Base-by-base conservation (phyloP, 2,797 vertebrate species). In the Megaceryle alcyon region DNA sequence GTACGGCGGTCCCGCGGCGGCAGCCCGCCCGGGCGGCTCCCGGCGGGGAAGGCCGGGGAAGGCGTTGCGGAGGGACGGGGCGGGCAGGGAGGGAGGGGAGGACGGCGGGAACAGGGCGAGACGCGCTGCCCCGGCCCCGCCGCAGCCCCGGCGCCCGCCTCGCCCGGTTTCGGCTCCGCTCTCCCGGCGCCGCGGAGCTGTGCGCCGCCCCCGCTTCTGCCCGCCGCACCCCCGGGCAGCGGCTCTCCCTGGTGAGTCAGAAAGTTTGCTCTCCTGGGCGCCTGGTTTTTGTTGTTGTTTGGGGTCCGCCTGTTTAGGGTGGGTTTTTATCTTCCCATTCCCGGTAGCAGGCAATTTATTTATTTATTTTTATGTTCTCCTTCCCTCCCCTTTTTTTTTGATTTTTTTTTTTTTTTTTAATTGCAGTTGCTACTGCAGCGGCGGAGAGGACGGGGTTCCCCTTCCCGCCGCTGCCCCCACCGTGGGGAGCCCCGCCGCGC, bases 201-300 rank as follows among this genome's bases (percentile, higher is more conserved):
- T 39, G 33, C 43, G 48, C 20, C 33, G 63, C 80, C 87, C 49
- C 54, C 71, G 54, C 59, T 72, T 20, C 90, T 76, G 49, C 60
- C 46, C 51, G 19, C 57, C 23, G 17, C 57, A 22, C 71, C 53
- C 73, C 44, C 59, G 23, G 77, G 59, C 56, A n/a, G 49, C 3
- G 59, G 75, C 48, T 81, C 46, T 82, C 77, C 63, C 79, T 28
- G 72, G 84, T 53, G 94, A 91, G 90, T 77, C 76, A 57, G 80
- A 95, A 97, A 97, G 91, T 96, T 97, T 96, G 82, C 88, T 91
- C 69, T 85, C 37, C 59, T 43, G 82, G 68, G 63, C 22, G 37
- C 82, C 66, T 14, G 20, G 19, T 29, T 20, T 68, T 64, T 83
- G 88, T 29, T 81, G 49, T 65, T 90, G 64, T 86, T 90, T 60